Evolutionary conservation across 2,888 invertebrate species (phyloP), one percentile per base, ranked within the genome.

Genomic region (Tenthredo mesomela): DNA sequence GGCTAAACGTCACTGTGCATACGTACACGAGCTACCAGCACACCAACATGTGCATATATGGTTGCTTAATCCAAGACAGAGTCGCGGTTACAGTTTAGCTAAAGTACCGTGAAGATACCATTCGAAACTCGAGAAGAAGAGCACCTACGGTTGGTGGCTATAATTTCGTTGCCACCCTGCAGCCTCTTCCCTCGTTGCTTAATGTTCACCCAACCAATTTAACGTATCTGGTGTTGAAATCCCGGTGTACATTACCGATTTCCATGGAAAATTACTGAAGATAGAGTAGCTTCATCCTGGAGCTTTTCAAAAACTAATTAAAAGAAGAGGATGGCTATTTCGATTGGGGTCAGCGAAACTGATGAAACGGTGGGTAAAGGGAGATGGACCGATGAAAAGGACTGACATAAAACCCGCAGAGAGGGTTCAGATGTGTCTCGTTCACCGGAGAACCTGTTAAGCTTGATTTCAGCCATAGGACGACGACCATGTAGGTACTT

Each of bases 281-380:
- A n/a, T 0, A 15, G 15, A 70, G 9, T 37, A 47, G 29, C 7
- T 67, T 67, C 18, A 29, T 61, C 29, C 29, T 2, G 4, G 4
- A 61, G 25, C 40, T 43, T 67, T 67, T 29, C 15, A 33, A 18
- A 54, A 77, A 77, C 77, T 77, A 25, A 77, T 77, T 77, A 77
- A 33, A 77, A 77, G 54, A 77, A 77, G 25, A 18, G 54, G 77
- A 12, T 29, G 6, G 61, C 67, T 18, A 12, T 43, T 73, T 73
- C 71, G 71, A 40, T 37, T 43, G n/a, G 43, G 40, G n/a, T 40
- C 71, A n/a, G 40, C 43, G 71, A 73, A 40, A 33, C 67, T 15
- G 15, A 65, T 29, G 29, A 25, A 65, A 58, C 21, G 65, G 1
- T 65, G 29, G 3, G 21, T 33, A 25, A 29, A 65, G 29, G 12